Evolutionary conservation across 2,888 invertebrate species (phyloP).

Genomic region (Drepanosiphum platanoidis): DNA sequence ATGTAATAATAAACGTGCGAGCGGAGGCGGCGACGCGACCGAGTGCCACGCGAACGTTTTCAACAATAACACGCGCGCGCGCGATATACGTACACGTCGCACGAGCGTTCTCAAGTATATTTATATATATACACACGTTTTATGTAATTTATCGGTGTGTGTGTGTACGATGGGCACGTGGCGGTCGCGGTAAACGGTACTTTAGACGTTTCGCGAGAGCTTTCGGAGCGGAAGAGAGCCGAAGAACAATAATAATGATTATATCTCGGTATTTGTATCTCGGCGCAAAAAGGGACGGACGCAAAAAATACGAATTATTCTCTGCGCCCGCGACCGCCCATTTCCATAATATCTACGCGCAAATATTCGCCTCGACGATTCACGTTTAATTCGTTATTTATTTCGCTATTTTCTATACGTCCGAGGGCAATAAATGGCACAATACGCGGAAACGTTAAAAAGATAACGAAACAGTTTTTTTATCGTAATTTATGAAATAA

Average conservation of each 20-base stretch:
- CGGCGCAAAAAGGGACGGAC: not conserved
- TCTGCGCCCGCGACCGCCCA: too few species aligned
- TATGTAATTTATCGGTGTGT: not conserved
- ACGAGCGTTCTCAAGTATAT: too few species aligned
- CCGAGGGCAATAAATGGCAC: constrained; percentile 12
- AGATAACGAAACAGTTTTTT: not conserved
- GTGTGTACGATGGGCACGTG: too few species aligned
- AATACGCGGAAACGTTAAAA: too few species aligned
- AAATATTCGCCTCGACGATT: not conserved
- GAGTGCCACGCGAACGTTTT: constrained; percentile 16
- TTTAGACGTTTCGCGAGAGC: too few species aligned
- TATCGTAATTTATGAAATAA: not conserved
- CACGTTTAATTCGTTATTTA: constrained; percentile 7
- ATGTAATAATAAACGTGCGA: too few species aligned
- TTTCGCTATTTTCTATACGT: constrained; percentile 22
- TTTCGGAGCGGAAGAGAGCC: too few species aligned
- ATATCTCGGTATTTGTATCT: too few species aligned
- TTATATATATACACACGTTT: too few species aligned
- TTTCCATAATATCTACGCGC: not conserved
- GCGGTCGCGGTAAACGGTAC: too few species aligned
- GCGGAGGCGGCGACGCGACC: not conserved
- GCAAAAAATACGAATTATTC: too few species aligned
- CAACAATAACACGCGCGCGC: not conserved
- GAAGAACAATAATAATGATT: too few species aligned
- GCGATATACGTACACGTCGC: not conserved